Evolutionary conservation across 2,888 invertebrate genomes (phyloP), one percentile per base, ranked within the genome.

Genomic region (Dichetophora obliterata): DNA sequence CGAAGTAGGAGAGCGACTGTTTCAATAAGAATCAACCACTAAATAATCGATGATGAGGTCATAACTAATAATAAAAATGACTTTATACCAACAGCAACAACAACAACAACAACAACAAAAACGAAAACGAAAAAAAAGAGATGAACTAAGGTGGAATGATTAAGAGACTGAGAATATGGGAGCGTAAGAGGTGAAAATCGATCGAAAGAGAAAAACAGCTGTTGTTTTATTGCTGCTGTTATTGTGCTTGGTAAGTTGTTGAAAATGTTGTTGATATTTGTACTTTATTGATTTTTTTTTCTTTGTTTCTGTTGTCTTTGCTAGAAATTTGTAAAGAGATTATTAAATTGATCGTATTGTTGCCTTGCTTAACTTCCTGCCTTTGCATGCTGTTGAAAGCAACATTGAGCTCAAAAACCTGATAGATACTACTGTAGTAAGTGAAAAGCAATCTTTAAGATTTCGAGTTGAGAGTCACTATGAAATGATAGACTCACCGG

Each of bases 1-100:
- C 50, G 22, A 52, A 71, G 76, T 37, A 66, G 76, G 57, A 75
- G 75, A 63, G 63, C 77, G 77, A 83, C 82, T 81, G 85, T 84
- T 85, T 86, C 85, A 85, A 86, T 85, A 86, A 85, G 82, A 85
- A 84, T 82, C 84, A 83, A 82, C 85, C 82, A 83, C 87, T 85
- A 86, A 87, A 87, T 87, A 88, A 88, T 88, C 89, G 86, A 88
- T 88, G 89, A 88, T 89, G 89, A 89, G 89, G 88, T 89, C 89
- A 89, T 89, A 86, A 88, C 89, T 89, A 89, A 88, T 88, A 88
- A 89, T 89, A 89, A 88, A 88, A 88, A 87, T 88, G 88, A 88
- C 87, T 82, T 82, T 83, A 82, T 80, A 43, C 59, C 34, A 22
- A 63, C 72, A 22, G 50, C 74, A 37, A 75, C 65, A 74, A 82